phyloP scores from a whole-genome alignment of 2,888 invertebrate species.

The Drosophila fungiperda region DNA sequence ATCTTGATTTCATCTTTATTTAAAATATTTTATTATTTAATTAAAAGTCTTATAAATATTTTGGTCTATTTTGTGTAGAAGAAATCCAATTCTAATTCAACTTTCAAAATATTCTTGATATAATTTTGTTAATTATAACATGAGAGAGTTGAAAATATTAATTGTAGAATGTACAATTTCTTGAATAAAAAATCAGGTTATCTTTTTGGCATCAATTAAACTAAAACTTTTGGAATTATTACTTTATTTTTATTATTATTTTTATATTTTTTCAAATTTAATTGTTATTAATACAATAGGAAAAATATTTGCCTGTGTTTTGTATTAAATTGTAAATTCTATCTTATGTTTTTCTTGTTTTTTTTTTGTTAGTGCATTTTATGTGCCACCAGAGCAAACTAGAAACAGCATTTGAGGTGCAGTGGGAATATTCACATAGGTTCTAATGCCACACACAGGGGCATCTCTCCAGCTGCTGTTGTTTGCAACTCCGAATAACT shows the following conservation, averaged over 20 bases:
- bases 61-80: not conserved
- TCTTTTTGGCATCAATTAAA: not conserved
- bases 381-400: not conserved
- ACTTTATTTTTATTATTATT: too few species aligned
- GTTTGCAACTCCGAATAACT: slow-evolving; percentile 31
- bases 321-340: not conserved
- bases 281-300: not conserved
- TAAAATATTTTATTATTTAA: not conserved
- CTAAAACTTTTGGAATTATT: not conserved
- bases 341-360: not conserved
- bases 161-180: too few species aligned
- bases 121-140: not conserved
- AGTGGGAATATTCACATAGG: slow-evolving; percentile 35
- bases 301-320: fast-evolving
- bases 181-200: not conserved
- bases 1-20: not conserved
- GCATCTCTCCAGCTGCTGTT: slow-evolving; percentile 2
- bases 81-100: too few species aligned
- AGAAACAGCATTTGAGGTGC: not conserved
- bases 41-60: not conserved
- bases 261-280: not conserved
- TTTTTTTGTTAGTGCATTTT: not conserved
- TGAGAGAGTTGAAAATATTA: not conserved
- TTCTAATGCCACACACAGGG: slow-evolving; percentile 28
- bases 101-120: not conserved